Evolutionary conservation across 2,888 invertebrate genomes (phyloP).

Genomic region (Entomobrya proxima): DNA sequence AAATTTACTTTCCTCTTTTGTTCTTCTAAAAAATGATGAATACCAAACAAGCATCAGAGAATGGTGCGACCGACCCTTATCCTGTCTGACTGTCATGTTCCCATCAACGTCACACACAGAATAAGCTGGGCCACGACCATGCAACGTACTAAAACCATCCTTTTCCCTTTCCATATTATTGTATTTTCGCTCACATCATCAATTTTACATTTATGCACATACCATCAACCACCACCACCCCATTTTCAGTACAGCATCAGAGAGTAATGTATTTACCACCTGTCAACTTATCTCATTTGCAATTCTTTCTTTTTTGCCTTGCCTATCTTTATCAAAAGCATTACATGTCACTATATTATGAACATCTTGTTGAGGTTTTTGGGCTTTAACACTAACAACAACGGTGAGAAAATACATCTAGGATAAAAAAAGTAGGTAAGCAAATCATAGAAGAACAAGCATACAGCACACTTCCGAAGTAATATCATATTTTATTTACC

Average conservation of each 20-base stretch:
- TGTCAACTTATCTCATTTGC: slow-evolving; percentile 64
- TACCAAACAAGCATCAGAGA: not conserved
- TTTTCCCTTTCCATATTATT: not conserved
- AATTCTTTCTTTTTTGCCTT: slow-evolving; percentile 42
- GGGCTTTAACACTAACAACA: not conserved
- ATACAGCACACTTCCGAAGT: too few species aligned
- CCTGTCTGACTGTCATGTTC: slow-evolving; percentile 49
- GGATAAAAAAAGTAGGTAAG: not conserved
- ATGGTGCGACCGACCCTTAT: slow-evolving; percentile 40
- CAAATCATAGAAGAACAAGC: too few species aligned
- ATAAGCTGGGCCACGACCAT: not conserved
- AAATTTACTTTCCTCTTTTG: slow-evolving; percentile 24
- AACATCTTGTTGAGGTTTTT: not conserved
- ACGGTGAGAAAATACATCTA: not conserved
- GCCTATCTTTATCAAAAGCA: not conserved
- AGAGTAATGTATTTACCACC: slow-evolving; percentile 57
- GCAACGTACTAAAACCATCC: not conserved
- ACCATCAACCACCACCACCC: not conserved
- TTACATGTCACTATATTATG: not conserved
- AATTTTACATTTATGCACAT: not conserved
- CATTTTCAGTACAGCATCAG: not conserved
- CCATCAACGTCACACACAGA: slow-evolving; percentile 49
- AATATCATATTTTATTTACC: not conserved
- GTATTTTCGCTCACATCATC: not conserved
- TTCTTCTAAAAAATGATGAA: slow-evolving; percentile 10